A percentile compares a stretch with the other conserved stretches of the same genome.
Evolutionary conservation across 23 tunicate genomes (phyloP).

Genomic region (Clavelina lepadiformis): DNA sequence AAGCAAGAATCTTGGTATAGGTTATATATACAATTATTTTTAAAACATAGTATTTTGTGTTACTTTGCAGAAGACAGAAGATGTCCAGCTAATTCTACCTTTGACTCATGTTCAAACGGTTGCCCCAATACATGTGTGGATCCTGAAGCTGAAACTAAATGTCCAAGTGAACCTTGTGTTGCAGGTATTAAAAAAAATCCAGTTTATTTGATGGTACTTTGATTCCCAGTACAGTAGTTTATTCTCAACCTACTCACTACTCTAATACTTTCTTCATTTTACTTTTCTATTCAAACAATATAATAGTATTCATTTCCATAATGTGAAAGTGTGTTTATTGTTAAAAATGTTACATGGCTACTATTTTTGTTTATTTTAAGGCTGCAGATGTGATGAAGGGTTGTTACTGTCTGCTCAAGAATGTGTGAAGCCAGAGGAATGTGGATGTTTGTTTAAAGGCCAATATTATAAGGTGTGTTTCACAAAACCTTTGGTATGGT

Average conservation of each 20-base stretch:
- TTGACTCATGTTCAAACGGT: slow-evolving; percentile 20
- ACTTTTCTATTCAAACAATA: no score
- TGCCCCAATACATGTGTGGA: slow-evolving; percentile 36
- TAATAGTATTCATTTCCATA: no score
- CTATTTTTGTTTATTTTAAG: background rate
- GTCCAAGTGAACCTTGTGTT: slow-evolving; percentile 16
- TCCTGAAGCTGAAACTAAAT: slow-evolving; percentile 21
- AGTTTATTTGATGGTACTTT: no score
- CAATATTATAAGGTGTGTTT: slow-evolving; percentile 33
- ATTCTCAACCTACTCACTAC: no score
- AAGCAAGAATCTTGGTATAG: no score
- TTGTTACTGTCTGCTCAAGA: slow-evolving; percentile 22
- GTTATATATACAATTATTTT: no score
- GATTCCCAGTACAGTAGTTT: no score
- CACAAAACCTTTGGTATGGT: no score
- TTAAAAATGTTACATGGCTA: background rate
- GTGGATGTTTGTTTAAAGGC: slow-evolving; percentile 37
- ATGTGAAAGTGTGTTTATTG: no score
- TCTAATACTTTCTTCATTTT: no score
- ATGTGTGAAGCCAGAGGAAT: slow-evolving; percentile 25
- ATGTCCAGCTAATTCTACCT: slow-evolving; percentile 22
- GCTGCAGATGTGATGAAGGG: slow-evolving; percentile 29
- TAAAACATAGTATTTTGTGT: background rate
- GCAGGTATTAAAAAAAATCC: no score
- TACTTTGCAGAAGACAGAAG: slow-evolving; percentile 4